Percentiles rank a stretch among this genome's conserved stretches.
Evolutionary conservation across 1,140 invertebrate genomes (phyloP).

Genomic region (Eupeodes corollae): DNA sequence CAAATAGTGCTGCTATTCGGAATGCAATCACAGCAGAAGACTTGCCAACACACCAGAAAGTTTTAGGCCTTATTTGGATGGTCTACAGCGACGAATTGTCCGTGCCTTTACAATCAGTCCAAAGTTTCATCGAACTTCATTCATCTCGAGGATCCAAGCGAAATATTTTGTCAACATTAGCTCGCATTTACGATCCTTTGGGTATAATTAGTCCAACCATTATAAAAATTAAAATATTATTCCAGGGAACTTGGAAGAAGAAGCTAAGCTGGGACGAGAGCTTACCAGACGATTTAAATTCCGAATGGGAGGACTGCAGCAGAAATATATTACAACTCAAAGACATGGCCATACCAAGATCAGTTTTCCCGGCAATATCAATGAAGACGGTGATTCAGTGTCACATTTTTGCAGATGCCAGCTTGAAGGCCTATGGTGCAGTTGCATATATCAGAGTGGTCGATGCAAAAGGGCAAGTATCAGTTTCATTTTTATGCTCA

Average conservation of each 20-base stretch:
- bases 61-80: background rate
- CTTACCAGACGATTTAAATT: too few relatives aligned
- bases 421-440: constrained; percentile 18
- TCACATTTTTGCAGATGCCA: constrained; percentile 23
- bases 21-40: too few relatives aligned
- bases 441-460: too few relatives aligned
- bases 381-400: constrained; percentile 7
- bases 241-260: constrained; percentile 29
- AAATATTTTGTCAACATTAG: constrained; percentile 18
- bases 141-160: constrained; percentile 14
- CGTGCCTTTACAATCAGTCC: background rate
- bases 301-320: too few relatives aligned
- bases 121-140: background rate
- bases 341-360: too few relatives aligned
- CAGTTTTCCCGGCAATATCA: too few relatives aligned
- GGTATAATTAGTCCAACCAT: constrained; percentile 28
- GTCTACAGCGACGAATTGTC: background rate
- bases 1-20: too few relatives aligned
- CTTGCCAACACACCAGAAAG: background rate
- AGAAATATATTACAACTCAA: too few relatives aligned
- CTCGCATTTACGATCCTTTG: constrained; percentile 30
- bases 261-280: constrained; percentile 28
- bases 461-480: constrained; percentile 16
- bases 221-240: constrained; percentile 26
- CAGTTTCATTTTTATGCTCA: constrained; percentile 18